Base-by-base conservation (phyloP, 2,113 vertebrate species). In the Paradoxurus hermaphroditus region DNA sequence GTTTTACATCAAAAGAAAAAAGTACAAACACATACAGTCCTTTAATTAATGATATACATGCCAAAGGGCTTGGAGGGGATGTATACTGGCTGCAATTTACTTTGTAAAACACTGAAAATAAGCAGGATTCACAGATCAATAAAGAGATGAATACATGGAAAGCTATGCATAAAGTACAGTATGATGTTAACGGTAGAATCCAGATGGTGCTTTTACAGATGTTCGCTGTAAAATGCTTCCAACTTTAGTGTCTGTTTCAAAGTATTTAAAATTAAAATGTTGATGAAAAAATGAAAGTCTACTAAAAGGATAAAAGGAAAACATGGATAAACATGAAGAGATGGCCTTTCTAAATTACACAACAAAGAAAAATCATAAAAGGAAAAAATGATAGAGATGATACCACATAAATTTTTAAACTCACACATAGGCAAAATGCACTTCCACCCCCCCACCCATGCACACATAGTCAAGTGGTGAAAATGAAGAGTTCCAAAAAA, bases 271-370 rank as follows among this genome's bases (percentile, higher is more conserved):
- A 81, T 85, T 41, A 90, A 93, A 84, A 85, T 53, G 9, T 25
- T 92, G 84, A 92, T 65, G 18, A 70, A 97, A 46, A 88, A 72
- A 7, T 70, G 31, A 67, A 95, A 92, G 7, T 44, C 41, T 62
- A 29, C 16, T 49, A 72, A n/a, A 73, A 72, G 59, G 49, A 67
- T 34, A 96, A 16, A 14, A 79, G 82, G 16, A 78, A 91, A 83
- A 65, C 49, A 84, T 5, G 13, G 44, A 65, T 56, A 14, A 62
- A 36, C 23, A 89, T 79, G 67, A 89, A n/a, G 36, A 72, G 10
- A 56, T 15, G 19, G 31, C 39, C 27, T 70, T 84, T 44, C 19
- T 72, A 87, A 56, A 87, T 87, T 39, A 72, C 72, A 72, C 23
- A 51, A 51, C 5, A 46, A 29, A 72, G 19, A 49, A 53, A 97